phyloP scores from a whole-genome alignment of 1,140 invertebrate species.

The Drosophila neocordata region DNA sequence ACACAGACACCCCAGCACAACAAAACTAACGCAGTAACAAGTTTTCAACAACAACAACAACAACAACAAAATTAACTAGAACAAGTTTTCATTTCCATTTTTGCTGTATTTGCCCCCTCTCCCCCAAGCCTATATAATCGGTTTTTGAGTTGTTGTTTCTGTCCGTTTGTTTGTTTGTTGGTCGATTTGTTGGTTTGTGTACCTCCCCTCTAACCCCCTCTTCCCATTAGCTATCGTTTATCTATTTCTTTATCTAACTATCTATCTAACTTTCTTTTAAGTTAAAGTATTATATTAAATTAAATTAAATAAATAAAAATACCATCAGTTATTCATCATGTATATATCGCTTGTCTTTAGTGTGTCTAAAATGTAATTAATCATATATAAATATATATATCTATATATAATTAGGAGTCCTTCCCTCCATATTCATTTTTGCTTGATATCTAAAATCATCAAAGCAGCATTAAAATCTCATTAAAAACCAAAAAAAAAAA shows the following conservation, averaged over 20 bases:
- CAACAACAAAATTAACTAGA: conserved; percentile 34
- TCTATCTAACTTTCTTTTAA: conserved; percentile 24
- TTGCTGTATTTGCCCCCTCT: conserved; percentile 43
- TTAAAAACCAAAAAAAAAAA: conserved; percentile 51
- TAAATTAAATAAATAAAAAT: conserved; percentile 33
- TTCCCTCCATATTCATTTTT: conserved; percentile 30
- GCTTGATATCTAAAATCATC: conserved; percentile 51
- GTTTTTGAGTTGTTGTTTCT: conserved; percentile 70
- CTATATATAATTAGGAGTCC: conserved; percentile 31
- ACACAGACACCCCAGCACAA: conserved; percentile 32
- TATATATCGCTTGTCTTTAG: conserved; percentile 76
- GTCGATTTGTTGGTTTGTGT: conserved; percentile 59
- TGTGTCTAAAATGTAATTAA: conserved; percentile 47
- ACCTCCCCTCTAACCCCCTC: conserved; percentile 1
- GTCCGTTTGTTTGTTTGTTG: conserved; percentile 66
- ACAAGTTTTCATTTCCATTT: conserved; percentile 47
- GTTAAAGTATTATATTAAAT: conserved; percentile 35
- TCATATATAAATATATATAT: not conserved
- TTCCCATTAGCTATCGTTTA: conserved; percentile 51
- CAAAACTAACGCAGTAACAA: conserved; percentile 22
- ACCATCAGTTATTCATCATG: conserved; percentile 55
- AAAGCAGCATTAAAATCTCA: conserved; percentile 63
- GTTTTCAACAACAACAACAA: conserved; percentile 28
- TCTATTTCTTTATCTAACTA: conserved; percentile 34
- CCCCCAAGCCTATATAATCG: conserved; percentile 39